phyloP scores from a whole-genome alignment of 2,113 vertebrate genomes.

The Mustela lutreola region DNA sequence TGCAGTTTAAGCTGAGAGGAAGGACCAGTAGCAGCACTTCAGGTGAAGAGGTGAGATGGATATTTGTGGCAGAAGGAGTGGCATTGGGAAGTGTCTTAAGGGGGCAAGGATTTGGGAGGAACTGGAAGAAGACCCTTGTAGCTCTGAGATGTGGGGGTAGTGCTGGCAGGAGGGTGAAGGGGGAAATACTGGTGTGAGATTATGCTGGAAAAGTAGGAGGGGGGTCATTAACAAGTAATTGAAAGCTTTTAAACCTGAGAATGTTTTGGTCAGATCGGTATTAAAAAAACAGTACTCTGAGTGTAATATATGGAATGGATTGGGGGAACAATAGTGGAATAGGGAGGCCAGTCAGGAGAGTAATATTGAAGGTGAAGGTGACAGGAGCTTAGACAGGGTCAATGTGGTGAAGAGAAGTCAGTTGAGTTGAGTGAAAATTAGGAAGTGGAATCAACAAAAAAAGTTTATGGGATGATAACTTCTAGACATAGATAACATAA shows the following conservation, averaged over 20 bases:
- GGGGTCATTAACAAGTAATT: not conserved
- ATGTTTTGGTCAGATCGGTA: not conserved
- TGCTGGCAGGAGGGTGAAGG: not conserved
- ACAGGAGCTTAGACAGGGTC: not conserved
- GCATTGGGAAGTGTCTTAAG: not conserved
- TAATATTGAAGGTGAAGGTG: not conserved
- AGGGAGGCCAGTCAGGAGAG: not conserved
- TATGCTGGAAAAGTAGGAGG: not conserved
- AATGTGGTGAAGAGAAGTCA: not conserved
- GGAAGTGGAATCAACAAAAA: not conserved
- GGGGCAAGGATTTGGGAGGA: not conserved
- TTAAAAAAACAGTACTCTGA: not conserved
- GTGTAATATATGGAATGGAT: not conserved
- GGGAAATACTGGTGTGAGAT: not conserved
- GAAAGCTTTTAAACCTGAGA: not conserved
- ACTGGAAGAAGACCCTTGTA: not conserved
- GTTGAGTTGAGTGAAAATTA: not conserved
- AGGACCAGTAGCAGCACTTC: not conserved
- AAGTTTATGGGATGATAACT: constrained; percentile 31
- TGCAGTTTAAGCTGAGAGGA: not conserved
- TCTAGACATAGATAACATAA: not conserved
- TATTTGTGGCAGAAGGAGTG: not conserved
- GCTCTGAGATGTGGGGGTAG: not conserved
- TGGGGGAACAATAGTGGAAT: not conserved
- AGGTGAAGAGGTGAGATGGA: not conserved